phyloP scores from a whole-genome alignment of 2,888 invertebrate species.

The Cantharis rustica region DNA sequence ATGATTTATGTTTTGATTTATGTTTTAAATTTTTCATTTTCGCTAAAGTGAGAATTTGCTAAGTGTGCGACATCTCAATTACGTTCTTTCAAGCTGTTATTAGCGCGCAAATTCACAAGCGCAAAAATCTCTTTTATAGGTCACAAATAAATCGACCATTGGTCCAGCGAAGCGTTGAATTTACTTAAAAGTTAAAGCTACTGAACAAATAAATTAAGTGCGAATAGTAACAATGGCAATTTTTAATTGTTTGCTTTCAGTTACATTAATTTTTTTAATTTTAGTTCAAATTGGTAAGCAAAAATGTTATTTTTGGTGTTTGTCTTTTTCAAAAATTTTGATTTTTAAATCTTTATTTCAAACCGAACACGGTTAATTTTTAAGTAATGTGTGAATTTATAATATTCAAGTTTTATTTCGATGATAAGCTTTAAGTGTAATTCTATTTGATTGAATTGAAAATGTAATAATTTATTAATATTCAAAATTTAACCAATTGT shows the following conservation, averaged over 20 bases:
- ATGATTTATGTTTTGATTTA: too few species aligned
- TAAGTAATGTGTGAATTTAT: background rate
- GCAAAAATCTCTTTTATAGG: slow-evolving; percentile 4
- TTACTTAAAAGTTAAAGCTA: background rate
- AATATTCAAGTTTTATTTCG: background rate
- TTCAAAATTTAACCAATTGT: background rate
- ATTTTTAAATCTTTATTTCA: background rate
- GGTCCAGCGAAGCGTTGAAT: background rate
- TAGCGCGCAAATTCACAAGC: background rate
- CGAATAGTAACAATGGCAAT: background rate
- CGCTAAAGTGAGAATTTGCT: background rate
- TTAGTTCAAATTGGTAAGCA: background rate
- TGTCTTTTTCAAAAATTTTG: background rate
- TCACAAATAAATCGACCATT: background rate
- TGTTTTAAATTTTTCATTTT: too few species aligned
- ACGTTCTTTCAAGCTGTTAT: background rate
- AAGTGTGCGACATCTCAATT: background rate
- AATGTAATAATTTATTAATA: background rate
- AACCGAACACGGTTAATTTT: background rate
- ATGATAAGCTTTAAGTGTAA: too few species aligned
- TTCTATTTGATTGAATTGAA: background rate
- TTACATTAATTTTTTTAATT: background rate
- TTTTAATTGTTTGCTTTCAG: background rate
- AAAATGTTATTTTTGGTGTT: background rate
- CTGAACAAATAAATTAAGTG: background rate